Evolutionary conservation across 2,113 vertebrate species (phyloP), one percentile per base, ranked within the genome.

Genomic region (Xiphophorus maculatus): DNA sequence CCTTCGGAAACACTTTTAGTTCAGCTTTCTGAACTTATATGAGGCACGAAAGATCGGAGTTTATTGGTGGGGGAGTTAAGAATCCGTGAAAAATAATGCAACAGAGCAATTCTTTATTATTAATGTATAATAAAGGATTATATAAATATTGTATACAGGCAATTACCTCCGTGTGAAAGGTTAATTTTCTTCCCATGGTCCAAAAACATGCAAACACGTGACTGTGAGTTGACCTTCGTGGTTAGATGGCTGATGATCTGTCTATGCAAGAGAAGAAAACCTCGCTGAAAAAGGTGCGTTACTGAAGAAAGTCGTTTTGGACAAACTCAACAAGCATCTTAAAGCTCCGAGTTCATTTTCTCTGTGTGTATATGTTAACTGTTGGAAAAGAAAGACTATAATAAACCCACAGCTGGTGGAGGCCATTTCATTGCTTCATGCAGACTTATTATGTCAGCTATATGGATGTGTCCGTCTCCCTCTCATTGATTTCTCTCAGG

Each of bases 1-100:
- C 22, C 80, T 85, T 76, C 63, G 71, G 51, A 71, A 51, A 74
- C 61, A 66, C 37, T 76, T 61, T 80, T 54, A 25, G 29, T 80
- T 83, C 37, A 80, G 82, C 61, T 73, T 78, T 85, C 88, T 88
- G 84, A 85, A 86, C 86, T 82, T 27, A 0, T 33, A 1, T 33
- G 48, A 30, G 69, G 48, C 74, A 70, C n/a, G 37, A 22, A 19
- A 48, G 75, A 82, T 74, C 61, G 13, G 13, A 76, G 48, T 40
- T n/a, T 66, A 40, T 33, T 33, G 25, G 2, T 58, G 51, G 19
- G 19, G 22, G 10, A 58, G 17, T 58, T 25, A 25, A 10, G 51
- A 17, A n/a, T 58, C 25, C 25, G 2, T 58, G 22, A 10, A 58
- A 37, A 54, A 58, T 58, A 58, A 58, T 10, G 22, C 7, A 58